Evolutionary conservation across 2,113 vertebrate species (phyloP).

Genomic region (Plectropomus leopardus): DNA sequence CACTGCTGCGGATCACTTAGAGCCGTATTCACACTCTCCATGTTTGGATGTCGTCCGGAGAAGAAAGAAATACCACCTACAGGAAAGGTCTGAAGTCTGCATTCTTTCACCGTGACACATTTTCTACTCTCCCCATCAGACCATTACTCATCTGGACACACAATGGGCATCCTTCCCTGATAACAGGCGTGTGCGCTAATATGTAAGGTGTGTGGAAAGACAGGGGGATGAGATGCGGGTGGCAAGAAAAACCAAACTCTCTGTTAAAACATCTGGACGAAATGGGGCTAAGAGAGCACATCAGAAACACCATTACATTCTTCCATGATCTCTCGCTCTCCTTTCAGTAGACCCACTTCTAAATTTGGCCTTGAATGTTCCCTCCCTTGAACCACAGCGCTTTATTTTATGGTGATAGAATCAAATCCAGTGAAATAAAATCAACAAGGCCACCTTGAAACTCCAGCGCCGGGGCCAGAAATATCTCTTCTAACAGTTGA

Average conservation of each 20-base stretch:
- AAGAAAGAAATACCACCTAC: slow-evolving; percentile 62
- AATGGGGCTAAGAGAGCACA: slow-evolving; percentile 49
- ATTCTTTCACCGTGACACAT: slow-evolving; percentile 73
- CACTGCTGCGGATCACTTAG: neutral
- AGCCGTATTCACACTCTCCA: slow-evolving; percentile 42
- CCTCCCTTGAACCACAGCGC: slow-evolving; percentile 32
- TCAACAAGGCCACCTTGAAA: slow-evolving; percentile 54
- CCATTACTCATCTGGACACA: slow-evolving; percentile 72
- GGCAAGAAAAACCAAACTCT: slow-evolving; percentile 50
- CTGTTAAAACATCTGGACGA: slow-evolving; percentile 62
- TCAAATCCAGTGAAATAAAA: slow-evolving; percentile 35
- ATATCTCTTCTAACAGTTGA: slow-evolving; percentile 51
- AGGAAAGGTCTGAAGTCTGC: slow-evolving; percentile 55
- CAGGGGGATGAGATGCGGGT: slow-evolving; percentile 55
- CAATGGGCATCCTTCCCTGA: slow-evolving; percentile 68
- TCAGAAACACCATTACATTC: slow-evolving; percentile 37
- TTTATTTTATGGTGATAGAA: slow-evolving; percentile 60
- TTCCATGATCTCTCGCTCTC: slow-evolving; percentile 19
- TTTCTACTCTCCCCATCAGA: slow-evolving; percentile 51
- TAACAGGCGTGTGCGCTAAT: slow-evolving; percentile 68
- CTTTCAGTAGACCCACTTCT: slow-evolving; percentile 28
- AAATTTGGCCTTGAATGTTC: slow-evolving; percentile 50
- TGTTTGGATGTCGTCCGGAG: slow-evolving; percentile 48
- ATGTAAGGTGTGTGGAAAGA: slow-evolving; percentile 72
- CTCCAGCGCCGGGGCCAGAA: slow-evolving; percentile 53